Base-by-base conservation (phyloP, 2,113 vertebrate genomes). In the Falco punctatus region DNA sequence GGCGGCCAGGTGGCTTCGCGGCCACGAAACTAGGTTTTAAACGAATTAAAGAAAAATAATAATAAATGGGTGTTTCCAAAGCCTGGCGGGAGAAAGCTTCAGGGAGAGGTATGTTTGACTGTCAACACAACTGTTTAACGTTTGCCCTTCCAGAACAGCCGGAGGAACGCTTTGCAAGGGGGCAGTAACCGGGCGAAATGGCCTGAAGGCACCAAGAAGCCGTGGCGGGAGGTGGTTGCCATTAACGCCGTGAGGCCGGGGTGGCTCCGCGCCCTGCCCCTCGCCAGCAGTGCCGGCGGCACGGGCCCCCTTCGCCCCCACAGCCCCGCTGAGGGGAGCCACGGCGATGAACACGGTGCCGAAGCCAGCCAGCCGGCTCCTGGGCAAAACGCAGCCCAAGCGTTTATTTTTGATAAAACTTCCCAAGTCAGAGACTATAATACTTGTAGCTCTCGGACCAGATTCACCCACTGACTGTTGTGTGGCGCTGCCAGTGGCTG, bases 1-100 rank as follows among this genome's bases (percentile, higher is more conserved):
- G n/a, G 3, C 13, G 8, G 24, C 8, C 1, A 0, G 1, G 24
- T 0, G 16, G 10, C 1, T 6, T 16, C 8, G 4, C 1, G 8
- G 2, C 0, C 5, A 0, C 11, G 11, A 10, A 27, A 0, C 9
- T 1, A 1, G 4, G 11, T 4, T 23, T 32, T 9, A 10, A 35
- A 6, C 0, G 18, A 19, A 1, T 2, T 10, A 6, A 26, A 9
- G 20, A 13, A 42, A 9, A 3, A 32, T 38, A 38, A 38, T 38
- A 42, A 42, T 42, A 42, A 42, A 3, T 1, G 9, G 10, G 18
- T 33, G 52, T 70, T 55, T 30, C 32, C 13, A 32, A 9, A 61
- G 30, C 14, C 33, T 4, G 7, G 16, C 9, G 30, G 23, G 38
- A 15, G 33, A 5, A 18, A 24, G 27, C 18, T 33, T 19, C 22